Base-by-base conservation (phyloP, 2,888 invertebrate genomes). In the Smittia aterrima region DNA sequence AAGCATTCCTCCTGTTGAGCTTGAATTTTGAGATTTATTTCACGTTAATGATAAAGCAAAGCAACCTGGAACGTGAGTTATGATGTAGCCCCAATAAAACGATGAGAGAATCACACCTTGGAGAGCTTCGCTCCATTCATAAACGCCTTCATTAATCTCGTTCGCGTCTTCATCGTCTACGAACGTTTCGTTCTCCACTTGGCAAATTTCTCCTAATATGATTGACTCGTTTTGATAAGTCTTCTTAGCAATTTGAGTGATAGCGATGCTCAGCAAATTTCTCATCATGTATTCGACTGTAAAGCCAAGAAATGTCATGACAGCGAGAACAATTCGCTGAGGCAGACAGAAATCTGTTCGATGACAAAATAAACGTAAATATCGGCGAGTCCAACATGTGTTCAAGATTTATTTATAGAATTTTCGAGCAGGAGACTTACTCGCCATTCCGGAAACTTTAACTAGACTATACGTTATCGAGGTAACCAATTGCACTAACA, bases 71-170 rank as follows among this genome's bases (percentile, higher is more conserved):
- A 92, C 79, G 79, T 92, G 92, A 0, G 91, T 90, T 0, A 90
- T 22, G 0, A 91, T 87, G 82, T 92, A 92, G 1, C 92, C 92
- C 85, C 90, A 92, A 83, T 90, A 92, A 80, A 92, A 92, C 0
- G 90, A 86, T 71, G 90, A 88, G 13, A 92, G 83, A 40, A 92
- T 89, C 40, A 90, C 82, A 0, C 91, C 91, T 83, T 90, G 88
- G 0, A 87, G 87, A 66, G 85, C 82, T 79, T 87, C 86, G 77
- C 85, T 85, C 90, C 90, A 90, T 74, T 87, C 85, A 80, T 86
- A 89, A 9, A 22, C 18, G 22, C 74, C 74, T 38, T 38, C 38
- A 9, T 27, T n/a, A 7, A 11, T 41, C n/a, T 7, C 66, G 16
- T 16, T 20, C 76, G 84, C 85, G 1, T 84, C 85, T 75, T 83